Evolutionary conservation across 2,797 vertebrate genomes (phyloP).

Genomic region (Microchirus variegatus): DNA sequence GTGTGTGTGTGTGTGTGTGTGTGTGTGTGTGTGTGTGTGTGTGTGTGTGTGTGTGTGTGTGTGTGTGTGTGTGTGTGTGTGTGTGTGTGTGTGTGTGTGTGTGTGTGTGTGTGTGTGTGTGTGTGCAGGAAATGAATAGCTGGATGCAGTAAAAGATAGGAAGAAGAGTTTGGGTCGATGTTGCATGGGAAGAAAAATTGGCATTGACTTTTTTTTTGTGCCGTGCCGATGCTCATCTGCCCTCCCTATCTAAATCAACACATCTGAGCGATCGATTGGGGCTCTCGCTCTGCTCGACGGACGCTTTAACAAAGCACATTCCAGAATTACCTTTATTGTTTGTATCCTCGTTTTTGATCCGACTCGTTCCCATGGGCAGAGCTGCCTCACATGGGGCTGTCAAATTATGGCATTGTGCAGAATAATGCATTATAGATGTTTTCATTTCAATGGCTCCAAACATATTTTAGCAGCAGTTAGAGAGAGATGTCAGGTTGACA

Average conservation of each 20-base stretch:
- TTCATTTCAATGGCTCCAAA: slow-evolving; percentile 8
- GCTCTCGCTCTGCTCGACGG: slow-evolving; percentile 17
- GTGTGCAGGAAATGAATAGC: slow-evolving; percentile 17
- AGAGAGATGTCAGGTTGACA: slow-evolving; percentile 8
- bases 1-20: slow-evolving; percentile 9
- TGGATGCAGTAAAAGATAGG: slow-evolving; percentile 20
- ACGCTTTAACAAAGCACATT: slow-evolving; percentile 58
- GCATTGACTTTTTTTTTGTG: slow-evolving; percentile 64
- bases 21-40: slow-evolving; percentile 11
- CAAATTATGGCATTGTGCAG: background rate
- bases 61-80: slow-evolving; percentile 9
- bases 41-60: slow-evolving; percentile 12
- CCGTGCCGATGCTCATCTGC: slow-evolving; percentile 41
- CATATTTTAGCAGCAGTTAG: background rate
- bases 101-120: slow-evolving; percentile 12
- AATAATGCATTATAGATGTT: slow-evolving; percentile 9
- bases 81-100: slow-evolving; percentile 11
- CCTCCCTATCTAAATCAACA: slow-evolving; percentile 58
- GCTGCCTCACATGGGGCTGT: background rate
- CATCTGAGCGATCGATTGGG: slow-evolving; percentile 53
- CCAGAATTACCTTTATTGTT: slow-evolving; percentile 28
- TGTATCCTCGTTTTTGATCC: slow-evolving; percentile 43
- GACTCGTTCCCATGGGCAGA: slow-evolving; percentile 17
- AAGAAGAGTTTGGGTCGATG: slow-evolving; percentile 56
- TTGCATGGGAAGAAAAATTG: slow-evolving; percentile 50